phyloP scores from a whole-genome alignment of 2,888 invertebrate species.

The Agapostemon virescens region DNA sequence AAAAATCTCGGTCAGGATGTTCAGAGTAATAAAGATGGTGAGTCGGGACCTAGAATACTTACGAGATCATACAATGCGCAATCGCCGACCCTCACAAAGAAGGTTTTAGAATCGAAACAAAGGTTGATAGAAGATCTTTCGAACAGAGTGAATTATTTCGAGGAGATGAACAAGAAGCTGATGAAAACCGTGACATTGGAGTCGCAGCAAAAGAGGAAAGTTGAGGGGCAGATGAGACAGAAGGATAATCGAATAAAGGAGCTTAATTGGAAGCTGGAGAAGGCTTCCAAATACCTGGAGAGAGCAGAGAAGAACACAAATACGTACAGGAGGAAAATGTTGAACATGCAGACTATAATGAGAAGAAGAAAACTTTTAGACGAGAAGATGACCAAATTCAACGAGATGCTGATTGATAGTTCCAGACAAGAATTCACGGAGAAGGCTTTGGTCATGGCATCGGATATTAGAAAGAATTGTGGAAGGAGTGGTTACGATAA shows the following conservation, averaged over 20 bases:
- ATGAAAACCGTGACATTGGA: constrained; percentile 72
- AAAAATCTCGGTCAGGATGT: constrained; percentile 57
- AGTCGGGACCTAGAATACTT: constrained; percentile 53
- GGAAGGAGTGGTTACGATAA: constrained; percentile 71
- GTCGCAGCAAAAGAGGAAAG: constrained; percentile 70
- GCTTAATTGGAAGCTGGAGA: constrained; percentile 76
- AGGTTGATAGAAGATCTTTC: constrained; percentile 69
- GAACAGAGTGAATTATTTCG: constrained; percentile 69
- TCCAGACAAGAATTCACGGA: constrained; percentile 68
- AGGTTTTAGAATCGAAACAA: constrained; percentile 56
- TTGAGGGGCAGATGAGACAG: constrained; percentile 72
- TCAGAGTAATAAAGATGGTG: constrained; percentile 64
- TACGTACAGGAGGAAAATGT: constrained; percentile 74
- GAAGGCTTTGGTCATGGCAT: constrained; percentile 62
- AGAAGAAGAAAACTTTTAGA: constrained; percentile 69
- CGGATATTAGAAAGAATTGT: constrained; percentile 69
- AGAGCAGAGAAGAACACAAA: constrained; percentile 75
- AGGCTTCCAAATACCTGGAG: constrained; percentile 77
- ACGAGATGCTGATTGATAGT: constrained; percentile 66
- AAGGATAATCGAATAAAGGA: constrained; percentile 76
- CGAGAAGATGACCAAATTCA: constrained; percentile 68
- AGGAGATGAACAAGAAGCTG: constrained; percentile 73
- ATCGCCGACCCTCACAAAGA: constrained; percentile 22
- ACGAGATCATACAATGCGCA: constrained; percentile 42
- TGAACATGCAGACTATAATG: constrained; percentile 73